Conservation (phyloP, 2,888 invertebrate genomes). For the Phortica okadai region DNA sequence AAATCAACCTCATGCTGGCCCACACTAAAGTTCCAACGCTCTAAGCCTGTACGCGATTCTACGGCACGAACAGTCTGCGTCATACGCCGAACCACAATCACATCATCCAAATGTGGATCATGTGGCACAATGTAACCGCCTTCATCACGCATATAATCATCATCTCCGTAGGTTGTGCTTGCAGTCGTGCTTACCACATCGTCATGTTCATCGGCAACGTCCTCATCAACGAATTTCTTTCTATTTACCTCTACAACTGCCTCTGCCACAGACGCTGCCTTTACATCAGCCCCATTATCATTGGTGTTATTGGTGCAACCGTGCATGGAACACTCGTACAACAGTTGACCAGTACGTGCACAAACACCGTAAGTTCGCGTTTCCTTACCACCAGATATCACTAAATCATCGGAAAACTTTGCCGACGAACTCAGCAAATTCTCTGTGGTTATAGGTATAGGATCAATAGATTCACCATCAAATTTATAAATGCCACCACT, state of each 20-base stretch:
- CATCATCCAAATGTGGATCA: conserved; percentile 76
- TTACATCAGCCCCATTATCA: conserved; percentile 54
- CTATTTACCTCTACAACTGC: background rate
- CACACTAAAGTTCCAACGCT: conserved; percentile 98
- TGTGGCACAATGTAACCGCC: conserved; percentile 61
- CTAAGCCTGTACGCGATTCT: conserved; percentile 89
- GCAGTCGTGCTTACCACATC: conserved; percentile 31
- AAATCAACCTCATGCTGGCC: conserved; percentile 89
- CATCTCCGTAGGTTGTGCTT: conserved; percentile 18
- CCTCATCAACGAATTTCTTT: background rate
- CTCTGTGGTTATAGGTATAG: conserved; percentile 91
- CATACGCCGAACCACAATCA: conserved; percentile 88
- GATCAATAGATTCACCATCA: conserved; percentile 91
- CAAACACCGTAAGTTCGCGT: conserved; percentile 91
- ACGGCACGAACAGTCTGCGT: conserved; percentile 93
- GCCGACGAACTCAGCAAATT: conserved; percentile 91
- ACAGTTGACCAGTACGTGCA: conserved; percentile 81
- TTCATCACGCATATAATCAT: conserved; percentile 51
- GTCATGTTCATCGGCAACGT: conserved; percentile 61
- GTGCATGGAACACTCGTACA: conserved; percentile 87
- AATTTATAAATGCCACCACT: conserved; percentile 94
- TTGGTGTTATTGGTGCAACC: conserved; percentile 85
- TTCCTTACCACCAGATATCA: conserved; percentile 93
- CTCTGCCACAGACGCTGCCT: background rate
- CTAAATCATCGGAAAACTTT: conserved; percentile 89